A percentile compares a stretch with the other conserved stretches of the same genome.
phyloP scores from a whole-genome alignment of 2,113 vertebrate species.

The Dromaius novaehollandiae region DNA sequence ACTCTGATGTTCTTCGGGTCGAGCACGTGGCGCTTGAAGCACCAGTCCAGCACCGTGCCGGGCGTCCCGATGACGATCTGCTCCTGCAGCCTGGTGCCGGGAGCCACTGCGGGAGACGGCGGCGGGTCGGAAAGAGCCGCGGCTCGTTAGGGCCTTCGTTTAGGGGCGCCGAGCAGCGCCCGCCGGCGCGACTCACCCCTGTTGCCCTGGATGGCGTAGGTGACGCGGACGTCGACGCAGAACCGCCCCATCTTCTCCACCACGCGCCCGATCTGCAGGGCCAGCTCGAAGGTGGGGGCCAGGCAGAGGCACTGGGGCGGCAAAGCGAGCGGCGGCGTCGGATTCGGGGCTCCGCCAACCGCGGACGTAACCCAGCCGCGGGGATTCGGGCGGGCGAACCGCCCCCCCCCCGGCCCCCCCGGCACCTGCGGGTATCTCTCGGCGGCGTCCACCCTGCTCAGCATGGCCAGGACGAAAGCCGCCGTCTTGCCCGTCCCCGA shows the following conservation, averaged over 20 bases:
- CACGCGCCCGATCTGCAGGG: conserved; percentile 78
- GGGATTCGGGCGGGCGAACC: neutral
- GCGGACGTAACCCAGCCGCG: neutral
- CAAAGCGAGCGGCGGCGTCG: neutral
- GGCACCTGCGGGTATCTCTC: conserved; percentile 75
- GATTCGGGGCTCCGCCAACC: neutral
- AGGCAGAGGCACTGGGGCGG: conserved; percentile 77
- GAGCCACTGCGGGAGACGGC: conserved; percentile 46
- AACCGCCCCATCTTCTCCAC: conserved; percentile 73
- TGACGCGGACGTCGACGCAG: conserved; percentile 66
- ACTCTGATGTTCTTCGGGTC: conserved; percentile 64
- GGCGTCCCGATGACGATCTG: conserved; percentile 82
- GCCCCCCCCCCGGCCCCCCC: too few relatives aligned
- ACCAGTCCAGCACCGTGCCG: conserved; percentile 79
- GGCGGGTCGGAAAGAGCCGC: too few relatives aligned
- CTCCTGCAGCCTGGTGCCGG: conserved; percentile 23
- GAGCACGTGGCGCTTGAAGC: conserved; percentile 73
- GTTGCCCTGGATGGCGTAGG: conserved; percentile 77
- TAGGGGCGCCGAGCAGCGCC: too few relatives aligned
- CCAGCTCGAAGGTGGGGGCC: conserved; percentile 80
- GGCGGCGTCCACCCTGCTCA: conserved; percentile 75
- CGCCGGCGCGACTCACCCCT: conserved; percentile 54
- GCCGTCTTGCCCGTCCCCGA: conserved; percentile 85
- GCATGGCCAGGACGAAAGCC: conserved; percentile 82
- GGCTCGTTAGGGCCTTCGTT: too few relatives aligned